Conservation (phyloP, 2,888 invertebrate genomes). For the Rhingia campestris region DNA sequence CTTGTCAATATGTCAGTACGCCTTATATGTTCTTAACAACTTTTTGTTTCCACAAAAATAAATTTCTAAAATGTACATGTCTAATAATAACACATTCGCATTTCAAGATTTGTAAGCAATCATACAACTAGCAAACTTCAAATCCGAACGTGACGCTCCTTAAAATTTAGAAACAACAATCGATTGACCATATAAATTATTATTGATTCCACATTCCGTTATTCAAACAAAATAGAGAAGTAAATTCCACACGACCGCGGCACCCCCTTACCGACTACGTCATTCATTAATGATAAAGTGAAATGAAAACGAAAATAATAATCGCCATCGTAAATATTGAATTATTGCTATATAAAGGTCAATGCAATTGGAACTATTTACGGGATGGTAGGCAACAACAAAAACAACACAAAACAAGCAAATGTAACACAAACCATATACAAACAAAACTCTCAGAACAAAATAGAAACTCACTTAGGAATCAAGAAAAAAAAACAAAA, state of each 20-base stretch:
- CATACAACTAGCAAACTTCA: no score
- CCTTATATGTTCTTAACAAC: no score
- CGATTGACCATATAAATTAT: not conserved
- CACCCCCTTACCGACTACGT: not conserved
- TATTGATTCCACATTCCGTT: not conserved
- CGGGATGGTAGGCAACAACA: not conserved
- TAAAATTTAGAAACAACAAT: no score
- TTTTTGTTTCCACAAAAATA: no score
- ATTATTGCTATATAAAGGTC: conserved; percentile 30
- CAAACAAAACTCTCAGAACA: not conserved
- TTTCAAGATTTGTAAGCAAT: no score
- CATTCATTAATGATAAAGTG: not conserved
- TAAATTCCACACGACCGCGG: not conserved
- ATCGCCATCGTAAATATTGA: conserved; percentile 32
- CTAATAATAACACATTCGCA: no score
- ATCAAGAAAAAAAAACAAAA: conserved; percentile 14
- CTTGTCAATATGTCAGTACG: no score
- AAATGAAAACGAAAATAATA: conserved; percentile 14
- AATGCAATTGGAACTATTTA: conserved; percentile 14
- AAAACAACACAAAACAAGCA: conserved; percentile 32
- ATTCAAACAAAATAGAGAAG: conserved; percentile 11
- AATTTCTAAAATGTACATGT: no score
- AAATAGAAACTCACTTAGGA: conserved; percentile 15
- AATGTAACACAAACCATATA: not conserved
- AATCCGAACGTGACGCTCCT: no score